Percentiles rank a stretch among this genome's conserved stretches.
These are phyloP conservation scores for Stichodactyla helianthus DNA, from an alignment of 64 coral and sea anemone species.

Conservation along the genomic window DNA sequence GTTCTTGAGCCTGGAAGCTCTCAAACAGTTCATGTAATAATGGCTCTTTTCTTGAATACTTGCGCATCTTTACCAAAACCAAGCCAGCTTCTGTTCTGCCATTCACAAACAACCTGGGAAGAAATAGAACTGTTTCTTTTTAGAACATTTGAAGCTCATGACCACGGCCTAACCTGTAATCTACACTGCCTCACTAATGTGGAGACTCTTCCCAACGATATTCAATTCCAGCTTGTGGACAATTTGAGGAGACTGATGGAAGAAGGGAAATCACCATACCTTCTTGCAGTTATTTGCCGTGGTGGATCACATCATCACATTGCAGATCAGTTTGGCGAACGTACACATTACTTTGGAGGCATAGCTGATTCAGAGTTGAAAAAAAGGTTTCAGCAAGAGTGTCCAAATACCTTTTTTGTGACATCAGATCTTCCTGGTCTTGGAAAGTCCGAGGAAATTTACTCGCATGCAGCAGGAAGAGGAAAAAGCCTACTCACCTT, in stretches of 20 bases:
- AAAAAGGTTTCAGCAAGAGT: slow-evolving; percentile 29
- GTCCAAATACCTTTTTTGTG: slow-evolving; percentile 57
- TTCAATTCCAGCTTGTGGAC: slow-evolving; percentile 84
- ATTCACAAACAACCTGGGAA: slow-evolving; percentile 79
- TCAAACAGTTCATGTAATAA: slow-evolving; percentile 70
- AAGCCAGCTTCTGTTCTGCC: slow-evolving; percentile 81
- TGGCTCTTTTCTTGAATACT: slow-evolving; percentile 68
- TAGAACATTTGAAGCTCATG: slow-evolving; percentile 59
- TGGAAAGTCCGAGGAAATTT: slow-evolving; percentile 85
- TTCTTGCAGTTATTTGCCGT: slow-evolving; percentile 74
- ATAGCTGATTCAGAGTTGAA: slow-evolving; percentile 65
- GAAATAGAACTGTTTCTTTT: slow-evolving; percentile 68
- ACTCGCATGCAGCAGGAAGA: slow-evolving; percentile 45
- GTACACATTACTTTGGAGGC: slow-evolving; percentile 60
- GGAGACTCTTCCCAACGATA: slow-evolving; percentile 73
- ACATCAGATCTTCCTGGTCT: slow-evolving; percentile 80
- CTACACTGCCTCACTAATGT: slow-evolving; percentile 91
- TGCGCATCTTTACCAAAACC: slow-evolving; percentile 65
- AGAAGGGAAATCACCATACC: slow-evolving; percentile 28
- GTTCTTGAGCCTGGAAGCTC: slow-evolving; percentile 70
- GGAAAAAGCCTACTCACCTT: slow-evolving; percentile 48
- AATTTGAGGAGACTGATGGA: slow-evolving; percentile 38
- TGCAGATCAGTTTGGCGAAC: slow-evolving; percentile 70
- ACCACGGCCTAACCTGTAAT: slow-evolving; percentile 8
- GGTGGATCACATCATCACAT: slow-evolving; percentile 89